A percentile compares a stretch with the other conserved stretches of the same genome.
Evolutionary conservation across 2,888 invertebrate genomes (phyloP).

Genomic region (Polydrusus pterygomalis): DNA sequence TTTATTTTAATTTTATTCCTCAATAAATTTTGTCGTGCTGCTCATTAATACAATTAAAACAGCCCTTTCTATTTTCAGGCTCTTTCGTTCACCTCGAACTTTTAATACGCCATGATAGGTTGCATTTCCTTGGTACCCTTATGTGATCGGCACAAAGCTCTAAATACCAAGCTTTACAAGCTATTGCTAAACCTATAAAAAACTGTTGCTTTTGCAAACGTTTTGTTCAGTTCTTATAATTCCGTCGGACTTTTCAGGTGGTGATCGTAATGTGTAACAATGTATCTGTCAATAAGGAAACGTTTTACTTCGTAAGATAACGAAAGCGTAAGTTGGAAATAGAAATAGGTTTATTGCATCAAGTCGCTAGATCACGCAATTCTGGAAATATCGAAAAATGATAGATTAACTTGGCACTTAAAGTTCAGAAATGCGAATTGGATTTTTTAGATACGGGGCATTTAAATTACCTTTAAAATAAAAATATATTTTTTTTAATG

Average conservation of each 20-base stretch:
- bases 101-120: conserved; percentile 39
- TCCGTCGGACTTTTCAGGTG: conserved; percentile 12
- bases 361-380: not conserved
- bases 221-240: conserved; percentile 35
- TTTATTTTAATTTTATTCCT: conserved; percentile 10
- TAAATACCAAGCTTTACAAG: conserved; percentile 62
- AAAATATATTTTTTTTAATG: not conserved
- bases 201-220: conserved; percentile 58
- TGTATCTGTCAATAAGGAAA: not conserved
- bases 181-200: conserved; percentile 60
- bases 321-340: conserved; percentile 17
- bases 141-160: conserved; percentile 65
- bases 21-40: conserved; percentile 9
- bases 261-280: not conserved
- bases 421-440: no score
- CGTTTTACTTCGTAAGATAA: not conserved
- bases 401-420: no score
- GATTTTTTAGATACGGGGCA: no score
- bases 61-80: conserved; percentile 29
- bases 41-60: conserved; percentile 21
- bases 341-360: not conserved
- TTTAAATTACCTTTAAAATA: not conserved
- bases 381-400: not conserved
- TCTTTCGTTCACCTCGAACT: conserved; percentile 49
- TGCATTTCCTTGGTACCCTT: conserved; percentile 65